Evolutionary conservation across 2,888 invertebrate genomes (phyloP), one percentile per base, ranked within the genome.

Genomic region (Hypolimnas misippus): DNA sequence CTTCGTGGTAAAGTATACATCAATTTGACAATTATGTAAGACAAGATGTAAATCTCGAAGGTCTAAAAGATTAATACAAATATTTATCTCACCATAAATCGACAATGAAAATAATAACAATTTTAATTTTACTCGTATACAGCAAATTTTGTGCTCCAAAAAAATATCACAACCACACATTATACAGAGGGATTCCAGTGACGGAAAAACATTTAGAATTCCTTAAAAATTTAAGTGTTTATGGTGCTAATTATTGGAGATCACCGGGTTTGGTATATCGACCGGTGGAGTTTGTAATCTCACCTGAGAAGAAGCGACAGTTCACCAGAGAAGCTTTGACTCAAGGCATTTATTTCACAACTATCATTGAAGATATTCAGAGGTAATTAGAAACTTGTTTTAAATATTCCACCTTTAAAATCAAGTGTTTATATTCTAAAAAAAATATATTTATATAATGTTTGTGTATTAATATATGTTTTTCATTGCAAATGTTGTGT

Each of bases 241-340:
- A 75, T 55, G 73, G 81, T 31, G 77, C 83, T 0, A 79, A 83
- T 38, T 86, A 73, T 60, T 91, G 91, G 91, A 81, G 78, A 25
- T 55, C 62, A 0, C 85, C 89, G 0, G 82, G 83, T 0, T 0
- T 54, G 0, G 2, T 84, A 1, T 60, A 77, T 12, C 81, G 68
- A 55, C 80, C 86, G 0, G 76, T 85, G 0, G 88, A 90, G 5
- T 86, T 91, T 35, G 62, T 82, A 0, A 73, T 88, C 14, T 66
- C 71, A 0, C 90, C 89, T 12, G 69, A 71, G 0, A 65, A 78
- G 1, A 78, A 73, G 14, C 10, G 55, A 0, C 1, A 21, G 0
- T 84, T 90, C 16, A 19, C 77, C 1, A 59, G 29, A 7, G 72
- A 76, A 1, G 82, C 84, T 0, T 54, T 70, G 0, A 62, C 42